Evolutionary conservation across 2,113 vertebrate species (phyloP), one percentile per base, ranked within the genome.

Genomic region (Pipra filicauda): DNA sequence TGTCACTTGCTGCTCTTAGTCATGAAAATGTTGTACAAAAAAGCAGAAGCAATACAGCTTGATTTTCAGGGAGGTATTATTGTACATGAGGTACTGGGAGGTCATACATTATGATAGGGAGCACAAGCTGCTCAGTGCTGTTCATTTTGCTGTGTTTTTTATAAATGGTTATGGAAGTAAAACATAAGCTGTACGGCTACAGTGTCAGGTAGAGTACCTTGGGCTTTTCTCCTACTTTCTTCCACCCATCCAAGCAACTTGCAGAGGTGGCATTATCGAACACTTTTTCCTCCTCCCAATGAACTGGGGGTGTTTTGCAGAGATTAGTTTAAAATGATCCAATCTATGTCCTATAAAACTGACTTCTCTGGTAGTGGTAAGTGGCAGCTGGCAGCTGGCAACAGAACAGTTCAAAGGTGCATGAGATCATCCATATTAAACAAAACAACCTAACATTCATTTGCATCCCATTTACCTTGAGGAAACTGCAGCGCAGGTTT

Each of bases 1-100:
- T 93, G 90, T 89, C 78, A 59, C 86, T 96, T 87, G 88, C 89
- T 91, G 62, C 69, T 94, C 39, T 71, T 83, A 61, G 74, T 90
- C 69, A 92, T 69, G 85, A 67, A 93, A 93, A 43, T 61, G 46
- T 92, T 82, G 77, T 52, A 84, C 85, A 79, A 91, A 89, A 85
- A 81, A 94, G 87, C 77, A 84, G 71, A 61, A 84, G 79, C 72
- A 89, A 93, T 82, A n/a, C 57, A 62, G 62, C 65, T 87, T 80
- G 39, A 62, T 95, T 93, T 96, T 93, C 65, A 27, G 78, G 55
- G 82, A 84, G 59, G 67, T 92, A 13, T 92, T 70, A 75, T 69
- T 95, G 88, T 74, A 73, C 76, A 62, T 69, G 43, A 89, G 81
- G 70, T 71, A 72, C 62, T 65, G 81, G 94, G 62, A 91, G 27